Percentiles rank a stretch among this genome's conserved stretches.
These are phyloP conservation scores for Microplitis mediator DNA, from an alignment of 1,140 invertebrate species.

Conservation along the genomic window DNA sequence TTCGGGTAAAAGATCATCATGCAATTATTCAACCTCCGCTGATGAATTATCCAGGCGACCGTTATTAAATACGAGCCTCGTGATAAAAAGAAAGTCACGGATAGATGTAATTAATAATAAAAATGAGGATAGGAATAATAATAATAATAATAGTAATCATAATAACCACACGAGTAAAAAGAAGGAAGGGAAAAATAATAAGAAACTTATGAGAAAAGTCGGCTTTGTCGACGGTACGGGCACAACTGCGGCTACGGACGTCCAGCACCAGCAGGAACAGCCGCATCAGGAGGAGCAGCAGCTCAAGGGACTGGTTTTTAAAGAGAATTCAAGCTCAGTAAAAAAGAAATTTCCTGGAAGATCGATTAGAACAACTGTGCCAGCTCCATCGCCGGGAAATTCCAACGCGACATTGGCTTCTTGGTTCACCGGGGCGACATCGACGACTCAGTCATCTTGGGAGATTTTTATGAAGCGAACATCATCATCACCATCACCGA, in stretches of 20 bases:
- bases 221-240: not conserved
- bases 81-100: slow-evolving; percentile 55
- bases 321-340: slow-evolving; percentile 23
- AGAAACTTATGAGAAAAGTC: not conserved
- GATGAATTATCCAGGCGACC: slow-evolving; percentile 48
- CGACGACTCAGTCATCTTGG: slow-evolving; percentile 5
- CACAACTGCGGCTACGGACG: not conserved
- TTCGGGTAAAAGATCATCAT: slow-evolving; percentile 48
- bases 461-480: not conserved
- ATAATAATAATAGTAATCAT: slow-evolving; percentile 23
- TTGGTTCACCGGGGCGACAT: slow-evolving; percentile 8
- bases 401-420: not conserved
- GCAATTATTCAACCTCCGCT: slow-evolving; percentile 43
- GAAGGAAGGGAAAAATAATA: slow-evolving; percentile 25
- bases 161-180: slow-evolving; percentile 2
- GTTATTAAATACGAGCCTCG: slow-evolving; percentile 39
- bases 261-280: not conserved
- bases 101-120: slow-evolving; percentile 34
- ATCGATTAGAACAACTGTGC: slow-evolving; percentile 19
- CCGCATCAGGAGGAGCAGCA: not conserved
- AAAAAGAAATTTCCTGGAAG: slow-evolving; percentile 28
- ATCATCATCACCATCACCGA: not conserved
- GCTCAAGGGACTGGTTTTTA: slow-evolving; percentile 21
- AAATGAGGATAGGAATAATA: slow-evolving; percentile 27
- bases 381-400: slow-evolving; percentile 21